phyloP scores from a whole-genome alignment of 2,113 vertebrate genomes.

The Greenwoodochromis staneri region DNA sequence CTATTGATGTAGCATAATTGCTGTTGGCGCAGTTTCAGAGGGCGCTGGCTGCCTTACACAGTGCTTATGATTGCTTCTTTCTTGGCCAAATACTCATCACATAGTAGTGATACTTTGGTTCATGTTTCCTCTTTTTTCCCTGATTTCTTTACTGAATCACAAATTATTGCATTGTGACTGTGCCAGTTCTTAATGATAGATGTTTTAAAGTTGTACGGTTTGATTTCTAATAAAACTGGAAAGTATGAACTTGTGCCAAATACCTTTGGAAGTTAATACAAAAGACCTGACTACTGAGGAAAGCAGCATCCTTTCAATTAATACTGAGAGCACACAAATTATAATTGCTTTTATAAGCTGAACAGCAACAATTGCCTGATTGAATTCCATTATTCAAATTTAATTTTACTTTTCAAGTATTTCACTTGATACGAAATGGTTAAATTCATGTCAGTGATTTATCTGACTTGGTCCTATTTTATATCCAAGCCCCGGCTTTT shows the following conservation, averaged over 20 bases:
- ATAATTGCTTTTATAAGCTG: not conserved
- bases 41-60: not conserved
- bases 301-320: not conserved
- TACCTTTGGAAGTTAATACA: not conserved
- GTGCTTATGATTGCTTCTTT: not conserved
- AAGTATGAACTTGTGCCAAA: not conserved
- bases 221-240: not conserved
- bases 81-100: not conserved
- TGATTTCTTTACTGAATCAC: rapidly evolving
- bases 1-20: not conserved
- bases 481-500: rapidly evolving
- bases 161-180: not conserved
- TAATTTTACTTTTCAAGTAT: not conserved
- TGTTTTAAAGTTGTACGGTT: not conserved
- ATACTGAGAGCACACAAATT: not conserved
- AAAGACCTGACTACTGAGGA: not conserved
- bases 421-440: not conserved
- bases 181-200: not conserved
- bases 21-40: not conserved
- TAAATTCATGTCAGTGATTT: not conserved
- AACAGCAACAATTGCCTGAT: not conserved
- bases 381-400: not conserved
- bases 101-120: not conserved
- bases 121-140: not conserved
- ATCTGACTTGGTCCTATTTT: not conserved